These are phyloP conservation scores for Pegoplata infirma DNA, from an alignment of 2,888 invertebrate genomes.

Conservation along the genomic window DNA sequence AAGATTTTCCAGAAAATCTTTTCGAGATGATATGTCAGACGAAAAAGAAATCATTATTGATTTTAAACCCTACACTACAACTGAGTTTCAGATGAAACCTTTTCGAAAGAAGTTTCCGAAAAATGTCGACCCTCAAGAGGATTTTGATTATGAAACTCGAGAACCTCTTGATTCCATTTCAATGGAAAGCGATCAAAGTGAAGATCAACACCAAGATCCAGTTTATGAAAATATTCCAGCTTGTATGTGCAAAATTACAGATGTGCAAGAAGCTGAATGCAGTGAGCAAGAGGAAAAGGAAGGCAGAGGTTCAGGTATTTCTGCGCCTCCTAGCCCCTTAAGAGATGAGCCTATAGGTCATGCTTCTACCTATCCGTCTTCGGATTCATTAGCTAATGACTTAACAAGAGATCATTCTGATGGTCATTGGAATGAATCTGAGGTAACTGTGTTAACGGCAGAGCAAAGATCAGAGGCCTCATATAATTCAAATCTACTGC, in stretches of 20 bases:
- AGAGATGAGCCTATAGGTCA: slow-evolving; percentile 81
- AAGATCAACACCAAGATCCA: slow-evolving; percentile 66
- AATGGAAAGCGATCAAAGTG: slow-evolving; percentile 65
- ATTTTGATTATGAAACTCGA: slow-evolving; percentile 9
- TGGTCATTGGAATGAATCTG: slow-evolving; percentile 93
- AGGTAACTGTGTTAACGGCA: slow-evolving; percentile 88
- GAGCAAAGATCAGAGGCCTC: slow-evolving; percentile 79
- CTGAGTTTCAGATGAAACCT: slow-evolving; percentile 80
- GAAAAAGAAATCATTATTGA: slow-evolving; percentile 91
- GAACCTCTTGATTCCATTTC: slow-evolving; percentile 52
- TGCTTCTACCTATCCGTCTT: slow-evolving; percentile 87
- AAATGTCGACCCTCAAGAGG: slow-evolving; percentile 26
- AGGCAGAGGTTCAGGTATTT: slow-evolving; percentile 77
- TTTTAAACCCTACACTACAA: slow-evolving; percentile 87
- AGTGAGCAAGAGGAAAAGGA: slow-evolving; percentile 71
- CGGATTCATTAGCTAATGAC: slow-evolving; percentile 90
- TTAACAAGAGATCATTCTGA: slow-evolving; percentile 89
- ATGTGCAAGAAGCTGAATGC: slow-evolving; percentile 45
- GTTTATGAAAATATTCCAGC: slow-evolving; percentile 74
- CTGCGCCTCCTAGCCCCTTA: slow-evolving; percentile 83
- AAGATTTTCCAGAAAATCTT: slow-evolving; percentile 62
- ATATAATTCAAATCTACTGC: slow-evolving; percentile 79
- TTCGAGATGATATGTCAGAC: slow-evolving; percentile 73
- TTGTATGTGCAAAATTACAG: slow-evolving; percentile 69
- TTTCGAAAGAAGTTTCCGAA: slow-evolving; percentile 81